Percentiles rank a stretch among this genome's conserved stretches.
phyloP scores from a whole-genome alignment of 2,797 vertebrate species.

The Poecile montanus region DNA sequence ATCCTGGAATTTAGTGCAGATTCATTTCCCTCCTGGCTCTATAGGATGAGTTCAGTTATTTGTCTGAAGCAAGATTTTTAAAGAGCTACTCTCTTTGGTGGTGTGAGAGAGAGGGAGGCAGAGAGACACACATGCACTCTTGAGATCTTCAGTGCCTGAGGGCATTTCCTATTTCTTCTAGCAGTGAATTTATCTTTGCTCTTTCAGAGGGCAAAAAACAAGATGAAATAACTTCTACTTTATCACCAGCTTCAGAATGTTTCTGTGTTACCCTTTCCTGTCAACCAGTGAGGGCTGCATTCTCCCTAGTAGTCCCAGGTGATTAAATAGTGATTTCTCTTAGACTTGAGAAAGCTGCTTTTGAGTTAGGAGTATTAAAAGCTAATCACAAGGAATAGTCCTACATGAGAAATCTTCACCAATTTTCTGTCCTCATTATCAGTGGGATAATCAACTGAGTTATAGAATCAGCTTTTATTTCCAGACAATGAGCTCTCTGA shows the following conservation, averaged over 20 bases:
- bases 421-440: not conserved
- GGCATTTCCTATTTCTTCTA: conserved; percentile 44
- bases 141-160: conserved; percentile 39
- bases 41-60: not conserved
- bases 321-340: conserved; percentile 43
- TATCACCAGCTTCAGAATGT: not conserved
- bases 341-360: not conserved
- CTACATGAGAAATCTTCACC: not conserved
- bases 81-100: not conserved
- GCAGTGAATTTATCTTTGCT: conserved; percentile 39
- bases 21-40: not conserved
- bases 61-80: not conserved
- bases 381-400: not conserved
- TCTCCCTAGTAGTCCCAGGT: not conserved
- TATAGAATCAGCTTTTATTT: conserved; percentile 5
- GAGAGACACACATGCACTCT: not conserved
- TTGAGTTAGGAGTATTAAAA: not conserved
- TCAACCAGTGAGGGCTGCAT: not conserved
- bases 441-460: not conserved
- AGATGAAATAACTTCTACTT: conserved; percentile 43
- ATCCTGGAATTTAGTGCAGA: not conserved
- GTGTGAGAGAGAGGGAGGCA: not conserved
- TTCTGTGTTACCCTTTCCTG: conserved; percentile 41
- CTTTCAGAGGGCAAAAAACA: conserved; percentile 25
- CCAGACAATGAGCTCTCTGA: not conserved